Conservation (phyloP, 2,113 vertebrate species). For the Hypocryptadius cinnamomeus region DNA sequence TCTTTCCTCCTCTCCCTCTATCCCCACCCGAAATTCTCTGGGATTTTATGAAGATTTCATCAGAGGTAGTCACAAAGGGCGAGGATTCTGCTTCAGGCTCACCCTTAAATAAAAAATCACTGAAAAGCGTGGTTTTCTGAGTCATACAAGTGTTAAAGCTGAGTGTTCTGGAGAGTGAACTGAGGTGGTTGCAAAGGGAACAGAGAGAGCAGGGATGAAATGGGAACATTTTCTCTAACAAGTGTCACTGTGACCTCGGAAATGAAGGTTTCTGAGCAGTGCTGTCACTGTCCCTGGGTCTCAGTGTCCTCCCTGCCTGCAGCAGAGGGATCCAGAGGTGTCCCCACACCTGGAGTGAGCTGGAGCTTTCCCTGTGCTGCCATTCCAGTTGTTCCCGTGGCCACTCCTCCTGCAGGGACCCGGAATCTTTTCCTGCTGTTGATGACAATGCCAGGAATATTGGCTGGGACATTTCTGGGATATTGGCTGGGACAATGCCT, state of each 20-base stretch:
- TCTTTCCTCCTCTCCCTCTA: neutral
- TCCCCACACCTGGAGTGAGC: neutral
- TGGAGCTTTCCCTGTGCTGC: neutral
- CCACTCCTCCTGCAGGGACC: neutral
- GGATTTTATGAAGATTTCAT: neutral
- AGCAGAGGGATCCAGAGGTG: neutral
- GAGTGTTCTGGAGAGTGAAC: neutral
- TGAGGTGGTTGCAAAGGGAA: neutral
- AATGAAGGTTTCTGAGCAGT: neutral
- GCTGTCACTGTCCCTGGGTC: neutral
- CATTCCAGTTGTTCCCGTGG: neutral
- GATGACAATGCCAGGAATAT: rapidly evolving
- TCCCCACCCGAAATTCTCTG: neutral
- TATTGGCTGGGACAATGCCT: no score
- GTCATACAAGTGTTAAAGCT: neutral
- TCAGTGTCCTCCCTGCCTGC: neutral
- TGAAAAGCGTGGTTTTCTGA: neutral
- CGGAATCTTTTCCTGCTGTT: neutral
- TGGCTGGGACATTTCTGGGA: neutral
- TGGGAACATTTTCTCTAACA: neutral
- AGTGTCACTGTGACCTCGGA: neutral
- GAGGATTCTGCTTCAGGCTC: neutral
- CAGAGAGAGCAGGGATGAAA: neutral
- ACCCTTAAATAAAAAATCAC: neutral
- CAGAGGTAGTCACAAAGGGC: neutral